These are phyloP conservation scores for Chrysina gloriosa DNA, from an alignment of 2,888 invertebrate genomes.

Conservation along the genomic window DNA sequence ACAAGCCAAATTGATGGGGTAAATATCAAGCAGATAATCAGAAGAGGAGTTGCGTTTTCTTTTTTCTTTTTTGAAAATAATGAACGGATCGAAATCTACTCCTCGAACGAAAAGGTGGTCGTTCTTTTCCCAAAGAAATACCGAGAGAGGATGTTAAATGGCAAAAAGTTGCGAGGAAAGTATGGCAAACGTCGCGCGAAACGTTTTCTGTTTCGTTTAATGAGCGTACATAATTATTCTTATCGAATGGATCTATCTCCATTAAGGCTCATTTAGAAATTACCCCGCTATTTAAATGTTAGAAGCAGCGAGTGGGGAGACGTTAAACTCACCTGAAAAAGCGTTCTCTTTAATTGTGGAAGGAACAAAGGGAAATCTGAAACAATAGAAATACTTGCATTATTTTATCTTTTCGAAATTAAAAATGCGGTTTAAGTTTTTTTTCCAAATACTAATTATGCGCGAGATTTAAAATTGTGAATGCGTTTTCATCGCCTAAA, in stretches of 20 bases:
- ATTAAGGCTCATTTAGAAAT: slow-evolving; percentile 24
- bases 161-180: neutral
- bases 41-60: too few species aligned
- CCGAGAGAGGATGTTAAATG: neutral
- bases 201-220: slow-evolving; percentile 24
- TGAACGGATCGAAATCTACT: too few species aligned
- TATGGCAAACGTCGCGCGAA: neutral
- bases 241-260: slow-evolving; percentile 21
- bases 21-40: too few species aligned
- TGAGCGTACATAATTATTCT: slow-evolving; percentile 26
- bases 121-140: too few species aligned
- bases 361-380: neutral
- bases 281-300: neutral
- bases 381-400: slow-evolving; percentile 15
- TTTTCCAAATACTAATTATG: too few species aligned
- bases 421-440: too few species aligned
- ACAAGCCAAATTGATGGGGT: too few species aligned
- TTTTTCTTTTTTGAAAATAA: too few species aligned
- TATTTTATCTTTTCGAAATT: neutral
- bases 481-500: too few species aligned
- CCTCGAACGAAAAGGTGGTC: too few species aligned
- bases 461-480: too few species aligned
- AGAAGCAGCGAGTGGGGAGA: neutral
- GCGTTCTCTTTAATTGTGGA: neutral
- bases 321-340: slow-evolving; percentile 11